Evolutionary conservation across 2,888 invertebrate species (phyloP).

Genomic region (Cryptophagus acutangulus): DNA sequence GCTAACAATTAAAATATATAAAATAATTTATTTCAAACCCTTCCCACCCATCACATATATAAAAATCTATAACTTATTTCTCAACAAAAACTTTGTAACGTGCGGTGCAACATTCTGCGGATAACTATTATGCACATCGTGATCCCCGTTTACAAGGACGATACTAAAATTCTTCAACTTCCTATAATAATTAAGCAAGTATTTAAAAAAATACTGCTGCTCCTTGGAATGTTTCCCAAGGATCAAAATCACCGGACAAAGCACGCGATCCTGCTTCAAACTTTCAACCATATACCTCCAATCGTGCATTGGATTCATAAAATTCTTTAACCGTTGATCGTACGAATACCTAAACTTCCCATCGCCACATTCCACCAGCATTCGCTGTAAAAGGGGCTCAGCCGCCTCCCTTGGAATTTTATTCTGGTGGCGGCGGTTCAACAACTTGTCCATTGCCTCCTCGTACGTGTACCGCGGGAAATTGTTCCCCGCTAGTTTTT

Average conservation of each 20-base stretch:
- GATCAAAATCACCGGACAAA: slow-evolving; percentile 44
- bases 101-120: slow-evolving; percentile 51
- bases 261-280: slow-evolving; percentile 36
- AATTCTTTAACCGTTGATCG: slow-evolving; percentile 51
- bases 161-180: slow-evolving; percentile 33
- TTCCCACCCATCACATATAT: too few relatives aligned
- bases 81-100: slow-evolving; percentile 34
- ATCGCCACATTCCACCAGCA: slow-evolving; percentile 44
- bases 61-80: slow-evolving; percentile 34
- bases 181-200: slow-evolving; percentile 28
- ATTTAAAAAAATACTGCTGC: slow-evolving; percentile 27
- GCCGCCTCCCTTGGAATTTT: slow-evolving; percentile 49
- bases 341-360: slow-evolving; percentile 53
- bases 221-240: slow-evolving; percentile 26
- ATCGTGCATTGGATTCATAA: slow-evolving; percentile 42
- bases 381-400: slow-evolving; percentile 48
- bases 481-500: slow-evolving; percentile 27
- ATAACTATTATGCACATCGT: slow-evolving; percentile 58
- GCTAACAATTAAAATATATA: too few relatives aligned
- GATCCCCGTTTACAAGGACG: slow-evolving; percentile 51
- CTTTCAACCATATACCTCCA: slow-evolving; percentile 36
- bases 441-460: slow-evolving; percentile 50
- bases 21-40: too few relatives aligned
- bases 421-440: slow-evolving; percentile 42
- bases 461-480: slow-evolving; percentile 46